phyloP scores from a whole-genome alignment of 64 coral and sea anemone species.

The Exaiptasia diaphana region DNA sequence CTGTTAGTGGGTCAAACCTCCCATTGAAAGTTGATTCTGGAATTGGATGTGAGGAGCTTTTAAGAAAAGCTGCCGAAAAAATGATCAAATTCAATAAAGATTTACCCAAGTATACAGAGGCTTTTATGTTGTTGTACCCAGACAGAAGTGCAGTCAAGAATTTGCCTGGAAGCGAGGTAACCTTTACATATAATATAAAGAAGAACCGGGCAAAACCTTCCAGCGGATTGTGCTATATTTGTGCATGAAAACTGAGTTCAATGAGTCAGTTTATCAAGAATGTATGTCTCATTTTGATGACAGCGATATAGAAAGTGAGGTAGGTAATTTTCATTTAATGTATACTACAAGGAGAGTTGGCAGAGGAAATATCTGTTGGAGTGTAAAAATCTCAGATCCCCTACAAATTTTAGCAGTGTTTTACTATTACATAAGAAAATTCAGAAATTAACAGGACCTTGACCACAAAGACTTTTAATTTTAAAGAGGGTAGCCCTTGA shows the following conservation, averaged over 20 bases:
- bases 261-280: background rate
- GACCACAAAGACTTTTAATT: no score
- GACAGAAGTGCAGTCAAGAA: background rate
- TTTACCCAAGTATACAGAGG: background rate
- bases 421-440: no score
- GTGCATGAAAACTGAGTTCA: background rate
- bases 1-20: background rate
- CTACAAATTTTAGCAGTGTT: no score
- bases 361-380: no score
- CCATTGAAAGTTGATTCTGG: background rate
- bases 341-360: no score
- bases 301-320: background rate
- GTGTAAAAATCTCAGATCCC: no score
- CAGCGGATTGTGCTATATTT: background rate
- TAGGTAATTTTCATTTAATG: background rate
- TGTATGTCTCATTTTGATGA: background rate
- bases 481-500: no score
- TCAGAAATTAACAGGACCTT: no score
- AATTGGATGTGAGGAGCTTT: background rate
- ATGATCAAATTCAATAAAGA: background rate
- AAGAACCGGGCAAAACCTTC: background rate
- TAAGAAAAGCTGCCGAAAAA: slow-evolving; percentile 7
- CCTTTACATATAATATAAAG: background rate
- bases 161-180: background rate
- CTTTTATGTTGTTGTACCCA: background rate